Conservation (phyloP, 2,888 invertebrate species). For the Ganaspis brasiliensis region DNA sequence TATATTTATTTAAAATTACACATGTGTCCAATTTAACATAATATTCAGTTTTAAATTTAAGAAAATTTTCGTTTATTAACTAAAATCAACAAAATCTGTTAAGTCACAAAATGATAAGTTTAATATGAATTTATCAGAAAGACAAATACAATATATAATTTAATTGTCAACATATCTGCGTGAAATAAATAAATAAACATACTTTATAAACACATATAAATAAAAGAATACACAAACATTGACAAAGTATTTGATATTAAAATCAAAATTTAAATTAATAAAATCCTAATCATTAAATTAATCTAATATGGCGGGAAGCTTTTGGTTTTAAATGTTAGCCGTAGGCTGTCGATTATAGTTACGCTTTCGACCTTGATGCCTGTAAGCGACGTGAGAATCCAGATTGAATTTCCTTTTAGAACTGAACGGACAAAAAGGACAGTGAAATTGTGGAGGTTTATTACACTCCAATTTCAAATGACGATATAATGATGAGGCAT, state of each 20-base stretch:
- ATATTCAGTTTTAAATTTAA: no score
- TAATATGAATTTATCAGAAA: neutral
- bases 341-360: constrained; percentile 44
- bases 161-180: no score
- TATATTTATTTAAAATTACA: no score
- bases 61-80: neutral
- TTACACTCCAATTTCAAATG: constrained; percentile 79
- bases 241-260: no score
- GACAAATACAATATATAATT: no score
- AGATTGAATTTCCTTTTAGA: constrained; percentile 78
- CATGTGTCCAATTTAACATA: no score
- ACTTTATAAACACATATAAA: no score
- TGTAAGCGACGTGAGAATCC: constrained; percentile 72
- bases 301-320: no score
- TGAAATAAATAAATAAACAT: no score
- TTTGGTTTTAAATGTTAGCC: neutral
- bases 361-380: constrained; percentile 62
- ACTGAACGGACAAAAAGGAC: constrained; percentile 76
- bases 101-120: neutral
- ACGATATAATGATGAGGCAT: constrained; percentile 82
- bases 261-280: no score
- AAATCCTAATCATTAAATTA: no score
- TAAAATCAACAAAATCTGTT: constrained; percentile 2
- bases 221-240: no score
- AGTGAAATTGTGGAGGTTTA: constrained; percentile 76